Evolutionary conservation across 2,888 invertebrate genomes (phyloP), one percentile per base, ranked within the genome.

Genomic region (Polylopha cassiicola): DNA sequence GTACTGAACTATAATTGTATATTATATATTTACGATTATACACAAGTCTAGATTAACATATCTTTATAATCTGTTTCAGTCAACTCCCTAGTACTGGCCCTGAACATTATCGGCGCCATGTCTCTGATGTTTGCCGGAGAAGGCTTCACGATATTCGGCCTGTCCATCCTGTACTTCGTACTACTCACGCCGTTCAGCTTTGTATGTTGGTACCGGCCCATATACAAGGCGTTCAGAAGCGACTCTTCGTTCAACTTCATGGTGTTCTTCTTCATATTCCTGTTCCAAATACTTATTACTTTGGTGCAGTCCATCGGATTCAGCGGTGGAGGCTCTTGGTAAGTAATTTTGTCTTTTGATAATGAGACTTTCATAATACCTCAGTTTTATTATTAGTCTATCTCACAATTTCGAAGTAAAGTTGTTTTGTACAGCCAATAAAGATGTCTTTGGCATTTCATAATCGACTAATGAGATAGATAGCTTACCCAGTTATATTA

Each of bases 171-270:
- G 24, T 99, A 95, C 86, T 89, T 95, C 49, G 69, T 95, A 32
- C 86, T 99, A 16, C 95, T 99, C 68, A 95, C 97, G 9, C 99
- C 99, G 11, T 95, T 97, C 81, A 98, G 99, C 37, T 99, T 98
- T 75, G 82, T 99, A 20, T 99, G 99, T 80, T 99, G 99, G 99
- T 99, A 97, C 87, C 90, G 99, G 72, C 99, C 99, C 27, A 94
- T 98, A 45, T 99, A 99, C 87, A 99, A 99, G 87, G 99, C 99
- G 48, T 99, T 99, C 88, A 92, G 98, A 68, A 96, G 94, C 69
- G 99, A 99, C 86, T 98, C 98, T 57, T 99, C 99, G 2, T 97
- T 99, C 89, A 99, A 98, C 84, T 99, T 99, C 74, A 99, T 99
- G 95, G 95, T 98, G 37, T 99, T 97, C 87, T 99, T 99, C 90